Evolutionary conservation across 2,888 invertebrate genomes (phyloP).

Genomic region (Polydrusus pterygomalis): DNA sequence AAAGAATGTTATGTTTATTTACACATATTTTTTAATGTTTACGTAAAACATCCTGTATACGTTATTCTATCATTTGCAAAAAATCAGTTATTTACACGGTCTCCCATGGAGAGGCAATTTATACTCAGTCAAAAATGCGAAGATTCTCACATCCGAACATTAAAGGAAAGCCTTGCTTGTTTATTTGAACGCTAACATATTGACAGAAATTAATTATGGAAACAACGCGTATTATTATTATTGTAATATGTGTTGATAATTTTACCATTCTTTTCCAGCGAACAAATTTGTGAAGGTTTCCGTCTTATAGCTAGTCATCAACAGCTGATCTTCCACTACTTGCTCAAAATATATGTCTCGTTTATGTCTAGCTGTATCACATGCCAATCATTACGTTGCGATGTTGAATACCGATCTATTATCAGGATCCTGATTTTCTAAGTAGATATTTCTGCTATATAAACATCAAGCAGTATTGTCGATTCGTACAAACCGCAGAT

Average conservation of each 20-base stretch:
- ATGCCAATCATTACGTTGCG: too few species aligned
- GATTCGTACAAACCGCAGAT: too few species aligned
- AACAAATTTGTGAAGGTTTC: neutral
- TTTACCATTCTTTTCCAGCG: conserved; percentile 2
- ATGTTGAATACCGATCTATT: too few species aligned
- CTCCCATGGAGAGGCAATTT: conserved; percentile 45
- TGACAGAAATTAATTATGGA: conserved; percentile 41
- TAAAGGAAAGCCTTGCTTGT: conserved; percentile 34
- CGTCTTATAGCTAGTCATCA: too few species aligned
- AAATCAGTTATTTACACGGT: conserved; percentile 39
- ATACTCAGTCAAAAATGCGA: conserved; percentile 49
- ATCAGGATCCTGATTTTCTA: too few species aligned
- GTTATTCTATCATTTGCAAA: conserved; percentile 42
- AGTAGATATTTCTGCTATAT: too few species aligned
- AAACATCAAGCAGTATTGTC: too few species aligned
- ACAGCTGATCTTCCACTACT: too few species aligned
- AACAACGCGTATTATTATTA: conserved; percentile 1
- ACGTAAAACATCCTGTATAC: conserved; percentile 39
- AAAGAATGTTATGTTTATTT: conserved; percentile 32
- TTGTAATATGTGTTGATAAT: conserved; percentile 34
- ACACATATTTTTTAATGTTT: conserved; percentile 46
- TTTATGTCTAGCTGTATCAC: too few species aligned
- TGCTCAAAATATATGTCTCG: too few species aligned
- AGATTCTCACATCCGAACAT: conserved; percentile 42
- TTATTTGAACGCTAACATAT: conserved; percentile 44